These are phyloP conservation scores for Apamea sordens DNA, from an alignment of 2,888 invertebrate species.

Conservation along the genomic window DNA sequence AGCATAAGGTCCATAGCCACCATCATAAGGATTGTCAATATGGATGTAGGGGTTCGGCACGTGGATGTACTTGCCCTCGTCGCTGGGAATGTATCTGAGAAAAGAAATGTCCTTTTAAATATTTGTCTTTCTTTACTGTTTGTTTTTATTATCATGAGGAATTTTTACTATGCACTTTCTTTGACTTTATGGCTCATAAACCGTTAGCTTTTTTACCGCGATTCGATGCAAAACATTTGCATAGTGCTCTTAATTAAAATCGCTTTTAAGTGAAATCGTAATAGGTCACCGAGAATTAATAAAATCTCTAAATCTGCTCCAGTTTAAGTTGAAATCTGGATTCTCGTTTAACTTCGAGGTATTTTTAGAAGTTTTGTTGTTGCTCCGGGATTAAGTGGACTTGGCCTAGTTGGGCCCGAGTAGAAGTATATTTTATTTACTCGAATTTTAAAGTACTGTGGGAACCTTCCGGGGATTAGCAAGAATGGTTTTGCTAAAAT, in stretches of 20 bases:
- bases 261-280: constrained; percentile 32
- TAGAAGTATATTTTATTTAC: constrained; percentile 51
- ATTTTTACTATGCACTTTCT: constrained; percentile 22
- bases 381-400: constrained; percentile 48
- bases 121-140: constrained; percentile 5
- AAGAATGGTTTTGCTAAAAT: constrained; percentile 30
- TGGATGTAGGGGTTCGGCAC: constrained; percentile 89
- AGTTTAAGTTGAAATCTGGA: constrained; percentile 49
- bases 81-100: constrained; percentile 85
- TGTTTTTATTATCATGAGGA: constrained; percentile 5
- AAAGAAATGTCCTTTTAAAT: constrained; percentile 46
- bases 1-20: constrained; percentile 85
- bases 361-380: constrained; percentile 58
- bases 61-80: constrained; percentile 90
- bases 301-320: constrained; percentile 41
- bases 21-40: constrained; percentile 86
- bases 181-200: constrained; percentile 11
- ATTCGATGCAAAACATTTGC: constrained; percentile 17
- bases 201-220: constrained; percentile 37
- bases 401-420: constrained; percentile 51
- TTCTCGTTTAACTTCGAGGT: constrained; percentile 44
- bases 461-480: constrained; percentile 31
- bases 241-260: constrained; percentile 26
- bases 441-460: constrained; percentile 35
- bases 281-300: constrained; percentile 31